Evolutionary conservation across 2,888 invertebrate genomes (phyloP).

Genomic region (Schrankia costaestrigalis): DNA sequence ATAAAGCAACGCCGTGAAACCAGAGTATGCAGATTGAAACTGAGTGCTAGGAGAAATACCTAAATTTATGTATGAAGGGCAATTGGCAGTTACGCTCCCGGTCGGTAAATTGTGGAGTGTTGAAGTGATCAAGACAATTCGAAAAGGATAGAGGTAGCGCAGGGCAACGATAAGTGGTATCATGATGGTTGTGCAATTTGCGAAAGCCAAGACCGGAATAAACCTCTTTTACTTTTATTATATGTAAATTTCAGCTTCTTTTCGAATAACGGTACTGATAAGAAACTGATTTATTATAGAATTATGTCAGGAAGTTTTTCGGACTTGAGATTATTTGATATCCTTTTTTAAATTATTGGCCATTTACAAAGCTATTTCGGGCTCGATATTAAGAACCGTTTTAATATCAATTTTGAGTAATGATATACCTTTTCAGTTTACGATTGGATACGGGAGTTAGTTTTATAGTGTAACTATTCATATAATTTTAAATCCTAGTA

Average conservation of each 20-base stretch:
- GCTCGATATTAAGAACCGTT: too few species aligned
- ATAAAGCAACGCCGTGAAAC: conserved; percentile 21
- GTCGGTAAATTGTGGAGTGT: conserved; percentile 14
- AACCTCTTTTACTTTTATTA: conserved; percentile 7
- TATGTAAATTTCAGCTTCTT: conserved; percentile 5
- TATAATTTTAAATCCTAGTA: too few species aligned
- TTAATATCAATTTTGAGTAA: too few species aligned
- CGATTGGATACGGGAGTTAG: too few species aligned
- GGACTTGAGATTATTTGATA: too few species aligned
- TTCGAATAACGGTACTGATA: not conserved
- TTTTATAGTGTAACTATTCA: too few species aligned
- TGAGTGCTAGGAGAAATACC: conserved; percentile 13
- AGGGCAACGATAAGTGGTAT: conserved; percentile 17
- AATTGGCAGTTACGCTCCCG: conserved; percentile 17
- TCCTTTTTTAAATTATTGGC: too few species aligned
- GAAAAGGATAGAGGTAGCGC: conserved; percentile 16
- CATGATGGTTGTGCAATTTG: conserved; percentile 20
- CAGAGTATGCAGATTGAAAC: conserved; percentile 25
- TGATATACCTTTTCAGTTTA: too few species aligned
- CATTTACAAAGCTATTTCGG: too few species aligned
- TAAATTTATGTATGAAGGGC: conserved; percentile 23
- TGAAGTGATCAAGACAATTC: conserved; percentile 20
- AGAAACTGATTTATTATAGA: conserved; percentile 1
- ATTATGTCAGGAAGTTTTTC: too few species aligned
- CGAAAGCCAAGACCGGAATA: conserved; percentile 8